Evolutionary conservation across 2,113 vertebrate genomes (phyloP), one percentile per base, ranked within the genome.

Genomic region (Mustela nigripes): DNA sequence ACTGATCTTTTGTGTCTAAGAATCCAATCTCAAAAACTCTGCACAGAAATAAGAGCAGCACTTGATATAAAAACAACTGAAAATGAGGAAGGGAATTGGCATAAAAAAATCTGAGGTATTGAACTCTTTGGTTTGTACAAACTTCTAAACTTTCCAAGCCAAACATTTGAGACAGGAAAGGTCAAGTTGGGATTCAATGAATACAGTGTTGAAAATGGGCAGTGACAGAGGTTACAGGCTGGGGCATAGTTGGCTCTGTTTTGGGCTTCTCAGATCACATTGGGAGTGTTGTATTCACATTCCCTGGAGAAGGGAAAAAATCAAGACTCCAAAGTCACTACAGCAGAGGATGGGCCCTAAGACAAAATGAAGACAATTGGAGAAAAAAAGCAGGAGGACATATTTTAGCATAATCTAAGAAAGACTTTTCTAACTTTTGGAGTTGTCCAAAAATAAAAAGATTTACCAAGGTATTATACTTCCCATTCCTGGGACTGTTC

Each of bases 1-100:
- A 91, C 53, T 95, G 94, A 97, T 98, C 85, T 95, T 94, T 94
- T 97, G 88, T 89, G 93, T 95, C 93, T 97, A 93, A 74, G 74
- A 33, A 93, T 67, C 93, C 91, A 94, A 91, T 71, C 26, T 81
- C n/a, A 56, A 83, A 83, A 94, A 81, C 73, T 97, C 93, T 89
- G 42, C 53, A 45, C 36, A 97, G 71, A 83, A 97, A 95, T 96
- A 97, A 84, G 24, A 65, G 62, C 31, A 92, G 11, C 22, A 24
- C 2, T 84, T 83, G 24, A n/a, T 33, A 56, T 67, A 42, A 71
- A 97, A 87, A 79, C 0, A 19, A 24, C 26, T 24, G 65, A 24
- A 96, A 96, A 11, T 74, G 50, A 73, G 26, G 22, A 67, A 84
- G 48, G 11, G 22, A 3, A n/a, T 62, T 1, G 14, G 50, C 63